Percentiles rank a stretch among this genome's conserved stretches.
phyloP scores from a whole-genome alignment of 2,888 invertebrate species.

The Ypsolopha sequella region DNA sequence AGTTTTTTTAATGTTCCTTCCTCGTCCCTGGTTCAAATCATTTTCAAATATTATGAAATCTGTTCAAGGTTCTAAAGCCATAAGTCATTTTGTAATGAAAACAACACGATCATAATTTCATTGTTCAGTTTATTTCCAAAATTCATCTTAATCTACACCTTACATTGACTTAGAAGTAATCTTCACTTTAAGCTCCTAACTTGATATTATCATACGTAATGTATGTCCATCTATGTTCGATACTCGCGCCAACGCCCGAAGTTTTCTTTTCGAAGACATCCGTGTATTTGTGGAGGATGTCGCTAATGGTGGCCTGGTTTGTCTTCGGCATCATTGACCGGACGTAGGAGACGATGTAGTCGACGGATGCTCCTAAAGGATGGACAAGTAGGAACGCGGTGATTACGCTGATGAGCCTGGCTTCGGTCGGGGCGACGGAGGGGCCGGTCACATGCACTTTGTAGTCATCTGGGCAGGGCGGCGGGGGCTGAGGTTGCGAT shows the following conservation, averaged over 20 bases:
- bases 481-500: conserved; percentile 20
- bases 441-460: conserved; percentile 14
- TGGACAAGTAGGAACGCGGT: conserved; percentile 52
- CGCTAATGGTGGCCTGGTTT: conserved; percentile 26
- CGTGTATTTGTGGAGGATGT: conserved; percentile 30
- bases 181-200: conserved; percentile 11
- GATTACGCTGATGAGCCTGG: conserved; percentile 47
- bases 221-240: conserved; percentile 39
- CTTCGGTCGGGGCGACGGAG: conserved; percentile 29
- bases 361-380: conserved; percentile 42
- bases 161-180: not conserved
- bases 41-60: too few relatives aligned
- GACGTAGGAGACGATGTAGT: conserved; percentile 43
- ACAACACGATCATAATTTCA: too few relatives aligned
- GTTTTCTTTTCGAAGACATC: conserved; percentile 36
- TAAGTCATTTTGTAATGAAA: too few relatives aligned
- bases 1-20: too few relatives aligned
- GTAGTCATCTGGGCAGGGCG: conserved; percentile 16
- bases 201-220: conserved; percentile 35
- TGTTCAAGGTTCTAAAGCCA: too few relatives aligned
- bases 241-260: conserved; percentile 31
- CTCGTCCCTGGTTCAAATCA: too few relatives aligned
- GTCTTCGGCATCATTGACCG: conserved; percentile 34
- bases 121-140: too few relatives aligned
- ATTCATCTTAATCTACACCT: not conserved